Evolutionary conservation across 64 coral and sea anemone genomes (phyloP), one percentile per base, ranked within the genome.

Genomic region (Pocillopora verrucosa): DNA sequence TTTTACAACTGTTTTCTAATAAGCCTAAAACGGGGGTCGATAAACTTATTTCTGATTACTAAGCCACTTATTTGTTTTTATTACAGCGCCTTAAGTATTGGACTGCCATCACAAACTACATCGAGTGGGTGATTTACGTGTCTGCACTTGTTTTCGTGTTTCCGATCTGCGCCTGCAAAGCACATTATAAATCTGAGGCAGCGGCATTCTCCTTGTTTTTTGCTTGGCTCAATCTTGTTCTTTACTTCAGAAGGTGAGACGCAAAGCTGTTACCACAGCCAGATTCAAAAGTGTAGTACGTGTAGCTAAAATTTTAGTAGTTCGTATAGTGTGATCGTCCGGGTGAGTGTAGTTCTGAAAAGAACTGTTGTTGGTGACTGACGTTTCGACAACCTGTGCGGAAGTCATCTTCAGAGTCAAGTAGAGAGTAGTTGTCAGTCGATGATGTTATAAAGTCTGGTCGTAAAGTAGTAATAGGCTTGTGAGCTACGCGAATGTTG

Each of bases 231-330:
- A 96, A 93, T 37, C 73, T 96, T 15, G 78, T 93, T 11, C 77
- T 96, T 10, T 93, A 91, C 30, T 93, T 96, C 77, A 89, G 94
- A 90, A 96, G 94, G 94, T 96, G 7, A 51, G 41, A 7, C 41
- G 3, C 41, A 51, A 51, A 51, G 41, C 41, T 51, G 7, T 51
- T 51, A 51, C 0, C 41, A 51, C 3, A 51, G 41, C 30, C 30
- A 30, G 30, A 30, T 30, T 30, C 30, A 30, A 67, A 9, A 17
- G n/a, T 37, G 34, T 60, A 60, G 16, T 4, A 16, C 34, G 2
- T 19, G 75, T 37, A 34, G 75, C 16, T 20, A 5, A 17, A 67
- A 16, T 16, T 9, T 24, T 2, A 68, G 19, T 22, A 68, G 30
- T 30, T 30, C 30, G 30, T 30, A 30, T 30, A 30, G 30, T 30